Percentiles rank a stretch among this genome's conserved stretches.
phyloP scores from a whole-genome alignment of 2,113 vertebrate species.

The Pterophyllum scalare region DNA sequence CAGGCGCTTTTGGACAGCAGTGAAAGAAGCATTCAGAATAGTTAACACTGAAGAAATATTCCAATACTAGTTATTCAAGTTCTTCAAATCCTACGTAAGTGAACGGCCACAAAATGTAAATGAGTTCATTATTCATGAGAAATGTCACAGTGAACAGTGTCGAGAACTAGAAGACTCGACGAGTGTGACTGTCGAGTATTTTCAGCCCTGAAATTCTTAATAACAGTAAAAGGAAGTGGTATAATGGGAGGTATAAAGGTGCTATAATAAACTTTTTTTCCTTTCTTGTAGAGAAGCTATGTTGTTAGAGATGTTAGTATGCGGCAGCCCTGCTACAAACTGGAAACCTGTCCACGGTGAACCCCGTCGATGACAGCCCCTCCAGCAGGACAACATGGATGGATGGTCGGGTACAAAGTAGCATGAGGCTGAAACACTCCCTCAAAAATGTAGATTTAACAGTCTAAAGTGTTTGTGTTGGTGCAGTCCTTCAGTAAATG shows the following conservation, averaged over 20 bases:
- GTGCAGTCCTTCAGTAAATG: neutral
- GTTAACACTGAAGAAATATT: neutral
- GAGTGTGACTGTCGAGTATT: neutral
- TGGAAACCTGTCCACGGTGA: neutral
- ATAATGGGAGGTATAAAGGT: neutral
- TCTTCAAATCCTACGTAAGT: neutral
- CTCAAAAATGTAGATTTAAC: neutral
- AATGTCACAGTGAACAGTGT: neutral
- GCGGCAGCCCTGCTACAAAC: no score
- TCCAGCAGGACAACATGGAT: neutral
- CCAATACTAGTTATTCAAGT: neutral
- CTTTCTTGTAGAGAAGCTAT: neutral
- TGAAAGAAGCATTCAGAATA: neutral
- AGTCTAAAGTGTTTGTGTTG: neutral
- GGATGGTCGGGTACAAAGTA: neutral
- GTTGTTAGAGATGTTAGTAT: no score
- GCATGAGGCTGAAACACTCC: neutral
- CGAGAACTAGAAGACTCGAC: neutral
- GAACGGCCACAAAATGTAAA: neutral
- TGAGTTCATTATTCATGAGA: neutral
- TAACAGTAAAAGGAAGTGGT: neutral
- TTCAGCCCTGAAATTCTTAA: neutral
- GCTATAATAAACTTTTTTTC: neutral
- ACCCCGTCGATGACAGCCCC: neutral
- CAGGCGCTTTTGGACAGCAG: fast-evolving